These are phyloP conservation scores for Channa argus DNA, from an alignment of 2,113 vertebrate genomes.

Conservation along the genomic window DNA sequence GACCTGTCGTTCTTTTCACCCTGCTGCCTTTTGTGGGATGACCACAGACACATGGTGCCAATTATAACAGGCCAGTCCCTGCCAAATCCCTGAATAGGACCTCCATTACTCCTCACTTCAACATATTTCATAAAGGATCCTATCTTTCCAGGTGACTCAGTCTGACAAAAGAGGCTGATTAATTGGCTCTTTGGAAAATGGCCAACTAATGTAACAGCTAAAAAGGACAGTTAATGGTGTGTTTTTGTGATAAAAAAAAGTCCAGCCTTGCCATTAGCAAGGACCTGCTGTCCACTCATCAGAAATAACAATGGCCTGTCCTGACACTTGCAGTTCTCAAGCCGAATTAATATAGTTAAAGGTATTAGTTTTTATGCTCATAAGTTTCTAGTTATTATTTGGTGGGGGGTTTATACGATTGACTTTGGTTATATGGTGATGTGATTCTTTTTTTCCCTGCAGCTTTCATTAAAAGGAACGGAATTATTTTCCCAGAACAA, in stretches of 20 bases:
- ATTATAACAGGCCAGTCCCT: constrained; percentile 61
- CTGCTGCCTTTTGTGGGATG: constrained; percentile 50
- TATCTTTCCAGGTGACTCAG: constrained; percentile 75
- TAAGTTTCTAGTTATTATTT: constrained; percentile 33
- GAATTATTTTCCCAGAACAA: constrained; percentile 58
- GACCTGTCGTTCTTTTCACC: constrained; percentile 49
- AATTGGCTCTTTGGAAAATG: constrained; percentile 76
- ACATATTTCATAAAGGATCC: constrained; percentile 73
- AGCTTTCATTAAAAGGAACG: constrained; percentile 36
- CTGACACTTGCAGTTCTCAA: constrained; percentile 37
- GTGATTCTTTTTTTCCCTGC: constrained; percentile 12
- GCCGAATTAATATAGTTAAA: constrained; percentile 51
- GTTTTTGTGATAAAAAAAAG: constrained; percentile 64
- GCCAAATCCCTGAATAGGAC: constrained; percentile 74
- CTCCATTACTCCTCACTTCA: constrained; percentile 68
- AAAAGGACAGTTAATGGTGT: constrained; percentile 73
- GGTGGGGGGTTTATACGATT: constrained; percentile 21
- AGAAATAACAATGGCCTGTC: constrained; percentile 65
- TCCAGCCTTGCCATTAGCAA: constrained; percentile 45
- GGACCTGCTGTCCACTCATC: constrained; percentile 64
- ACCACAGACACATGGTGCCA: constrained; percentile 59
- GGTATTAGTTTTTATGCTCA: constrained; percentile 34
- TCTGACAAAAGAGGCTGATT: constrained; percentile 74
- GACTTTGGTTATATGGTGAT: constrained; percentile 8
- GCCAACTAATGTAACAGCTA: constrained; percentile 66